Conservation (phyloP, 2,113 vertebrate genomes). For the Gadus chalcogrammus region DNA sequence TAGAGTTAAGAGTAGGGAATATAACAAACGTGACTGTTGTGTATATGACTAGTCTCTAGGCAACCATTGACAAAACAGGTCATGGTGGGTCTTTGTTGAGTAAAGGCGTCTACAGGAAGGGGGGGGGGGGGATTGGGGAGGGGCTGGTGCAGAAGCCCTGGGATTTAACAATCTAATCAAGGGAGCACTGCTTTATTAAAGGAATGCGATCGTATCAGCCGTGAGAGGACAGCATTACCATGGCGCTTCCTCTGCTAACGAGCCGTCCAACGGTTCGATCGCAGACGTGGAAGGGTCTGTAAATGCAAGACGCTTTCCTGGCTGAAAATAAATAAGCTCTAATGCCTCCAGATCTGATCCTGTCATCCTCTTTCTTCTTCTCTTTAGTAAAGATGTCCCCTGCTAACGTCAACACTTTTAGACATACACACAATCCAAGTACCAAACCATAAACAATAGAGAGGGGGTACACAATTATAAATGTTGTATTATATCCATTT, state of each 20-base stretch:
- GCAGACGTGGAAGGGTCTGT: no score
- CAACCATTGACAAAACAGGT: constrained; percentile 28
- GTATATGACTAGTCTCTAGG: constrained; percentile 34
- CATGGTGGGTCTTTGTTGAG: neutral
- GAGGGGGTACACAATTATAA: no score
- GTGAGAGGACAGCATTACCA: constrained; percentile 4
- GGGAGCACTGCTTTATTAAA: constrained; percentile 29
- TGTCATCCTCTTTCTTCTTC: no score
- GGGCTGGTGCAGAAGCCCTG: constrained; percentile 9
- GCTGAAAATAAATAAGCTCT: no score
- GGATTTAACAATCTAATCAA: constrained; percentile 42
- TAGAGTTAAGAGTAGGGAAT: constrained; percentile 27
- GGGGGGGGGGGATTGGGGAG: constrained; percentile 28
- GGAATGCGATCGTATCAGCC: constrained; percentile 13
- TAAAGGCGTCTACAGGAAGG: constrained; percentile 2
- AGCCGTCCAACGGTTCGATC: no score
- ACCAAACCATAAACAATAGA: no score
- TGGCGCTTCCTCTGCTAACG: neutral
- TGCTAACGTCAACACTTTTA: no score
- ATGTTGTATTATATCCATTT: no score
- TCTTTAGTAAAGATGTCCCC: no score
- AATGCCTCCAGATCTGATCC: no score
- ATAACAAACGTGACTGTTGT: constrained; percentile 24
- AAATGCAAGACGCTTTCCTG: no score
- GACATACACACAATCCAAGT: no score